Evolutionary conservation across 2,113 vertebrate species (phyloP).

Genomic region (Leuciscus idus): DNA sequence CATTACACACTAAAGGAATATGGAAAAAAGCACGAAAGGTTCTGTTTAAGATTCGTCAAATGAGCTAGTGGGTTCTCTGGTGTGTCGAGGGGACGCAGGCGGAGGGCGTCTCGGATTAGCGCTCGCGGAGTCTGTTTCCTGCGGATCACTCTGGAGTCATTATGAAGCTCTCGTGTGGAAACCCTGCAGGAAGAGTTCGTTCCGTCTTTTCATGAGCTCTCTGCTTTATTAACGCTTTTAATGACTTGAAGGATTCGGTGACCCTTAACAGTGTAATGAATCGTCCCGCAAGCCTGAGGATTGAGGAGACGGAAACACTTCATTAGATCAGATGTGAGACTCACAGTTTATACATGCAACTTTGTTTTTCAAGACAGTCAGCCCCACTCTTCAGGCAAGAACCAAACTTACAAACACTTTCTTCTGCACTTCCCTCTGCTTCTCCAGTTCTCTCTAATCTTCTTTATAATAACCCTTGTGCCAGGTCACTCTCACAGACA

Average conservation of each 20-base stretch:
- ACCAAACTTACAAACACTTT: too few relatives aligned
- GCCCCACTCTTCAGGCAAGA: too few relatives aligned
- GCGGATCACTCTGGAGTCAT: not conserved
- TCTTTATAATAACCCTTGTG: too few relatives aligned
- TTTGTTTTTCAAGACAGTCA: too few relatives aligned
- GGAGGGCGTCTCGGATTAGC: slow-evolving; percentile 43
- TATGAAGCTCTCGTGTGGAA: slow-evolving; percentile 44
- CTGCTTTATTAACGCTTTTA: slow-evolving; percentile 69
- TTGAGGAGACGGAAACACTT: not conserved
- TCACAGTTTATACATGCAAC: too few relatives aligned
- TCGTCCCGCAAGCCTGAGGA: slow-evolving; percentile 41
- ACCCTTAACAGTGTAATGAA: slow-evolving; percentile 64
- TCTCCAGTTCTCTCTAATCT: too few relatives aligned
- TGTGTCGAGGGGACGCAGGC: slow-evolving; percentile 25
- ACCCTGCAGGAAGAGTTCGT: slow-evolving; percentile 58
- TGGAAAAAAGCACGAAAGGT: too few relatives aligned
- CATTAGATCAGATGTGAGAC: too few relatives aligned
- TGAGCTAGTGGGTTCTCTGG: not conserved
- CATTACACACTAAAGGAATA: too few relatives aligned
- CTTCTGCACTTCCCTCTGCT: too few relatives aligned
- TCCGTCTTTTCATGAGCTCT: slow-evolving; percentile 63
- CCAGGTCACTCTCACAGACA: too few relatives aligned
- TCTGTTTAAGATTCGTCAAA: slow-evolving; percentile 21
- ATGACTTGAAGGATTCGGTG: slow-evolving; percentile 70
- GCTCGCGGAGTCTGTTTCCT: not conserved